phyloP scores from a whole-genome alignment of 1,140 invertebrate species.

The Diabrotica virgifera region DNA sequence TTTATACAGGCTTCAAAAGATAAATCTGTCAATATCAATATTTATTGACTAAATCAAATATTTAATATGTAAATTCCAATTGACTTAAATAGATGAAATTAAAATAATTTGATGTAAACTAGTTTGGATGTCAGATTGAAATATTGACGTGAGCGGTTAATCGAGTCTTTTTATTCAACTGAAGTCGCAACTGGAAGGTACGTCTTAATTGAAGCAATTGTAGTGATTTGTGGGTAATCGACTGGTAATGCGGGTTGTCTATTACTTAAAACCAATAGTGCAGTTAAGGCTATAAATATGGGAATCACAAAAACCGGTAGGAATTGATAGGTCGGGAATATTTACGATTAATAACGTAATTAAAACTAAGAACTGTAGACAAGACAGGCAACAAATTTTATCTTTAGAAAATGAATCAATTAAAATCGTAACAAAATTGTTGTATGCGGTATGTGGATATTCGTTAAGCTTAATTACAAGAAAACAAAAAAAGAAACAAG shows the following conservation, averaged over 20 bases:
- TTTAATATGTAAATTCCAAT: constrained; percentile 15
- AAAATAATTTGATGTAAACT: constrained; percentile 12
- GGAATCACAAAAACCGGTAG: too few relatives aligned
- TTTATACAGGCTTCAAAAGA: constrained; percentile 4
- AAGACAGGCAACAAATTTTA: too few relatives aligned
- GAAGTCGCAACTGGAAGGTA: background rate
- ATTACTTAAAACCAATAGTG: too few relatives aligned
- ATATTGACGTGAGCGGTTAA: constrained; percentile 7
- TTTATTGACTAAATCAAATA: constrained; percentile 12
- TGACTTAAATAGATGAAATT: constrained; percentile 12
- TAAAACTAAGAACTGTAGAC: too few relatives aligned
- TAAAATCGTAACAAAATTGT: too few relatives aligned
- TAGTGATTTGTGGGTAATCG: constrained; percentile 20
- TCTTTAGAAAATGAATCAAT: too few relatives aligned
- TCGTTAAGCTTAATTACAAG: too few relatives aligned
- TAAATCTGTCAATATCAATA: constrained; percentile 15
- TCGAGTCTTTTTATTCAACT: background rate
- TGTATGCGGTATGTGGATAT: too few relatives aligned
- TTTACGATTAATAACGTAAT: too few relatives aligned
- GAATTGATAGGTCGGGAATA: too few relatives aligned
- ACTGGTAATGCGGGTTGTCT: constrained; percentile 16
- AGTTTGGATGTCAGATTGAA: constrained; percentile 4
- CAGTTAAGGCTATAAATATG: too few relatives aligned
- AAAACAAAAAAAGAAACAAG: too few relatives aligned
- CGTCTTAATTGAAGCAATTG: constrained; percentile 12